Evolutionary conservation across 1,140 invertebrate species (phyloP), one percentile per base, ranked within the genome.

Genomic region (Geopemphigus sp.): DNA sequence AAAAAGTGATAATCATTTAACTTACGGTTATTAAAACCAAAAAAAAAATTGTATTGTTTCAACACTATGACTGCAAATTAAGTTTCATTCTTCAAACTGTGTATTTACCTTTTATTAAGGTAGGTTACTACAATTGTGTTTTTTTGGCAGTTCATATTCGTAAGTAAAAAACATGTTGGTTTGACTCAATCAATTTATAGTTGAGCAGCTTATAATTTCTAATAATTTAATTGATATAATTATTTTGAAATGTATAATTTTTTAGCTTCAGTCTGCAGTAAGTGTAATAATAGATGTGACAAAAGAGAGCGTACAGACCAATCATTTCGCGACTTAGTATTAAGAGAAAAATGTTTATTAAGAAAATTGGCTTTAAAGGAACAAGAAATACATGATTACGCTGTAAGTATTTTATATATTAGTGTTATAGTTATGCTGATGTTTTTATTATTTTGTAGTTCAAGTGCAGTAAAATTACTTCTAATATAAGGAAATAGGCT

Each of bases 361-460:
- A 91, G 96, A 83, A 88, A 95, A 84, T 88, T 98, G 72, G 92
- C 95, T 80, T 93, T 93, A 81, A 98, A 98, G 87, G 96, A 98
- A 85, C 95, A 98, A 86, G 95, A 98, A 88, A 90, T 97, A 83
- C 95, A 98, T 87, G 95, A 98, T 88, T 96, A 94, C 88, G 91
- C 94, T 87, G 95, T 97, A 89, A 90, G 92, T 91, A 59, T 80
- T 81, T 39, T 53, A 81, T 10, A 81, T 73, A 22, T 80, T 19
- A 73, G 6, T 39, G 32, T 39, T 39, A 39, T 8, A 4, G 32
- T 39, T 39, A 39, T 39, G 32, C 8, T 39, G 8, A 39, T 4
- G 32, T 4, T 39, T 39, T 39, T 4, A 39, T 39, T 39, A 8
- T 39, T 39, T 39, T 39, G 32, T 39, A 39, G 8, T 39, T 39